Conservation (phyloP, 2,888 invertebrate species). For the Noctuana brunneofusca region DNA sequence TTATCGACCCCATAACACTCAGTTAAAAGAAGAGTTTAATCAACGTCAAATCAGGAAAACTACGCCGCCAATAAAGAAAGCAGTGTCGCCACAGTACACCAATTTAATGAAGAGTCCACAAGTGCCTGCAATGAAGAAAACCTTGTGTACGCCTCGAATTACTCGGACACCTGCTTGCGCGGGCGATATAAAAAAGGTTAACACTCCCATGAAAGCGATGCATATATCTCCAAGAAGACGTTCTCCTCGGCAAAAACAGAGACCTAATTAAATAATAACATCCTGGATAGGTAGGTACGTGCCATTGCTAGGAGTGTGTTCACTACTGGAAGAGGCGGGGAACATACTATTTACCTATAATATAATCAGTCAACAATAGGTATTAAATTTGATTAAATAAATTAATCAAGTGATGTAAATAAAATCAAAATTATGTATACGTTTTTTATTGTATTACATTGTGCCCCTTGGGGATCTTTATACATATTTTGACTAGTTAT, state of each 20-base stretch:
- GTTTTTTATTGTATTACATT: no score
- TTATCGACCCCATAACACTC: constrained; percentile 35
- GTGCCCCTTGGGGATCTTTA: no score
- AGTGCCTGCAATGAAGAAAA: constrained; percentile 83
- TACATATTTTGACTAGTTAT: no score
- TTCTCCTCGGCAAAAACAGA: constrained; percentile 67
- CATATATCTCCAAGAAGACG: constrained; percentile 72
- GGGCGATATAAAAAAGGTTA: constrained; percentile 70
- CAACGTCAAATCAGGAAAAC: constrained; percentile 58
- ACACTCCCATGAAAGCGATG: constrained; percentile 83
- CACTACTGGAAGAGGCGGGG: neutral
- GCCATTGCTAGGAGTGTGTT: neutral
- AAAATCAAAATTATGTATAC: neutral
- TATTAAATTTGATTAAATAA: neutral
- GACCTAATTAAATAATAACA: constrained; percentile 17
- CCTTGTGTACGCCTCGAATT: constrained; percentile 82
- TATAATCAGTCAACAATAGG: neutral
- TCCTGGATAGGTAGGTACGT: neutral
- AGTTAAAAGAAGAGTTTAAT: constrained; percentile 52
- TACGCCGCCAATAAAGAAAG: constrained; percentile 60
- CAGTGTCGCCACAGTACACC: constrained; percentile 61
- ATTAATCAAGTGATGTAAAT: constrained; percentile 3
- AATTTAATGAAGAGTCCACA: constrained; percentile 56
- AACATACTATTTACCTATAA: neutral
- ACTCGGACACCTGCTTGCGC: constrained; percentile 72